phyloP scores from a whole-genome alignment of 2,113 vertebrate species.

The Hydrolagus affinis region DNA sequence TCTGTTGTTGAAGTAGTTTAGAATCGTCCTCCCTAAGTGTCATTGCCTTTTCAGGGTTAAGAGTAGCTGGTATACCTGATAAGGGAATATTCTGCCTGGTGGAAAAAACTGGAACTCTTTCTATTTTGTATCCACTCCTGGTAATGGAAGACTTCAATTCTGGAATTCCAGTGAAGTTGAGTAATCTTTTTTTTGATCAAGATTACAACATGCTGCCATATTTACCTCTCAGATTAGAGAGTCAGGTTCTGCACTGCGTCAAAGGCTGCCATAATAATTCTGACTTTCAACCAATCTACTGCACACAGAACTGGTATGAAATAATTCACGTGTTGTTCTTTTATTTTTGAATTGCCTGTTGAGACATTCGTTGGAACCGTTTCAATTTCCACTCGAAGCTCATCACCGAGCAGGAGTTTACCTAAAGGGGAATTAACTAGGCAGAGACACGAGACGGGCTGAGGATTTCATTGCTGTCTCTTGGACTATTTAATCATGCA shows the following conservation, averaged over 20 bases:
- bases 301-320: not conserved
- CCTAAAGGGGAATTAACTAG: slow-evolving; percentile 15
- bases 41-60: not conserved
- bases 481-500: no score
- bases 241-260: not conserved
- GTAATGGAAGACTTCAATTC: slow-evolving; percentile 14
- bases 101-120: slow-evolving; percentile 25
- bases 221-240: slow-evolving; percentile 15
- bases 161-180: slow-evolving; percentile 15
- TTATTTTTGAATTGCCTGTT: not conserved
- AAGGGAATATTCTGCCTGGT: not conserved
- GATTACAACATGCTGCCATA: not conserved
- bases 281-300: not conserved
- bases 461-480: not conserved
- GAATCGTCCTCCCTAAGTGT: not conserved
- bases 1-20: no score
- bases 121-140: slow-evolving; percentile 9
- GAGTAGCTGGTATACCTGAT: not conserved
- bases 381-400: slow-evolving; percentile 21
- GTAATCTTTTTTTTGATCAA: not conserved
- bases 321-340: not conserved
- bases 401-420: slow-evolving; percentile 10
- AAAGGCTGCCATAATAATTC: slow-evolving; percentile 2
- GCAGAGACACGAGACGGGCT: not conserved
- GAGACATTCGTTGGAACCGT: slow-evolving; percentile 4